Evolutionary conservation across 1,140 invertebrate species (phyloP).

Genomic region (Neodiprion pinetum): DNA sequence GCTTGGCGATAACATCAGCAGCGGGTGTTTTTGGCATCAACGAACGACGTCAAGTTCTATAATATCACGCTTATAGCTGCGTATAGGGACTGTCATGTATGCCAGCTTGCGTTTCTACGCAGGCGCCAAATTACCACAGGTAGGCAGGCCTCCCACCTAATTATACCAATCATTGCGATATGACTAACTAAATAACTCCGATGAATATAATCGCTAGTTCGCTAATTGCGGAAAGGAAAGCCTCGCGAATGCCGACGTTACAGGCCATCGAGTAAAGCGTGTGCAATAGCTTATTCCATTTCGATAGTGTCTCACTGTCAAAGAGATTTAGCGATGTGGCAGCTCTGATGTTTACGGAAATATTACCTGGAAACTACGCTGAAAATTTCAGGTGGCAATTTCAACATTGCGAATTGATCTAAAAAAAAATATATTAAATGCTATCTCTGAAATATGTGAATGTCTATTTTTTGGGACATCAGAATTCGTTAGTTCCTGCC

Average conservation of each 20-base stretch:
- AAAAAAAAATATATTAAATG: too few species aligned
- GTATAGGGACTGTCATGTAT: too few species aligned
- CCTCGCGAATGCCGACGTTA: background rate
- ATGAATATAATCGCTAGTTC: slow-evolving; percentile 35
- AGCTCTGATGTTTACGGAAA: too few species aligned
- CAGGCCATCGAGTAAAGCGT: slow-evolving; percentile 8
- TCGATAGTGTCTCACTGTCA: slow-evolving; percentile 11
- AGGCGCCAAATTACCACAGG: background rate
- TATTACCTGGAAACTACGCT: too few species aligned
- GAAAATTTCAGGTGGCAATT: too few species aligned
- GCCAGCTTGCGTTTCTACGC: background rate
- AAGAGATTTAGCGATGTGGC: too few species aligned
- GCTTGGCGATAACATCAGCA: background rate
- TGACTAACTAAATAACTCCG: slow-evolving; percentile 41
- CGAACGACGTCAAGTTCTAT: background rate
- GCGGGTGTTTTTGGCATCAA: background rate
- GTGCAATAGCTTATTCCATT: slow-evolving; percentile 29
- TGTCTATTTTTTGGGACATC: too few species aligned
- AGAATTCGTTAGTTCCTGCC: too few species aligned
- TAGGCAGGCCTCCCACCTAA: slow-evolving; percentile 25
- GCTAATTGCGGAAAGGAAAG: slow-evolving; percentile 15
- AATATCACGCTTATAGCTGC: too few species aligned
- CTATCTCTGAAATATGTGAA: too few species aligned
- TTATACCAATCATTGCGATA: slow-evolving; percentile 36
- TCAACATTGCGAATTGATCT: too few species aligned